Conservation (phyloP, 2,888 invertebrate genomes). For the Neria commutata region DNA sequence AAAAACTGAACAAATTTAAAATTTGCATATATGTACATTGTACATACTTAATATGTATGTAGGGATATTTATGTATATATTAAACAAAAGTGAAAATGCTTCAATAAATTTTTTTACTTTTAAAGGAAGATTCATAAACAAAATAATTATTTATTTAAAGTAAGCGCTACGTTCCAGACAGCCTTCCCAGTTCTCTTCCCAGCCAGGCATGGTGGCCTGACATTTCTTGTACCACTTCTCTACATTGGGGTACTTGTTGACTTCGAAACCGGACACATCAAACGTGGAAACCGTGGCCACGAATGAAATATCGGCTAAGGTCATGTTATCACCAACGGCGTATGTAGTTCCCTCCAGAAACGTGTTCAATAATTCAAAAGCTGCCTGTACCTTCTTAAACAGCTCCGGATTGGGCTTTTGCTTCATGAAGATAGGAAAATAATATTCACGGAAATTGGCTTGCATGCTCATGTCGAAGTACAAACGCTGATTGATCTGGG, state of each 20-base stretch:
- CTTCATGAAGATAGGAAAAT: constrained; percentile 67
- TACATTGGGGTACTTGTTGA: constrained; percentile 72
- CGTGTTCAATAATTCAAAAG: constrained; percentile 71
- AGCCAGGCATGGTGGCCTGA: constrained; percentile 67
- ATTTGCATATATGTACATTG: too few species aligned
- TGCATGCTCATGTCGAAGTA: constrained; percentile 80
- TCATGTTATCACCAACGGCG: constrained; percentile 73
- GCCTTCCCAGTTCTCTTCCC: constrained; percentile 66
- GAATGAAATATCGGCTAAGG: constrained; percentile 77
- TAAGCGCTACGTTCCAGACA: constrained; percentile 62
- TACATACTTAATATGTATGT: too few species aligned
- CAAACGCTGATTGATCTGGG: constrained; percentile 77
- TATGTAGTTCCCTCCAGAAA: constrained; percentile 74
- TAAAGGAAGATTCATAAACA: too few species aligned
- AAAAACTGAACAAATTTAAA: too few species aligned
- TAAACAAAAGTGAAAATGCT: too few species aligned
- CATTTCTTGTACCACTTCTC: constrained; percentile 68
- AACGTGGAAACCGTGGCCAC: constrained; percentile 72
- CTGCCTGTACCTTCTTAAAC: constrained; percentile 70
- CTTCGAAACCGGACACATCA: constrained; percentile 69
- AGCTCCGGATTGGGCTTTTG: constrained; percentile 70
- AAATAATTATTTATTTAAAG: too few species aligned
- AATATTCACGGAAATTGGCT: constrained; percentile 72
- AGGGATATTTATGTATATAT: too few species aligned
- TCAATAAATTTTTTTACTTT: too few species aligned